phyloP scores from a whole-genome alignment of 2,113 vertebrate genomes.

The Eptatretus burgeri region DNA sequence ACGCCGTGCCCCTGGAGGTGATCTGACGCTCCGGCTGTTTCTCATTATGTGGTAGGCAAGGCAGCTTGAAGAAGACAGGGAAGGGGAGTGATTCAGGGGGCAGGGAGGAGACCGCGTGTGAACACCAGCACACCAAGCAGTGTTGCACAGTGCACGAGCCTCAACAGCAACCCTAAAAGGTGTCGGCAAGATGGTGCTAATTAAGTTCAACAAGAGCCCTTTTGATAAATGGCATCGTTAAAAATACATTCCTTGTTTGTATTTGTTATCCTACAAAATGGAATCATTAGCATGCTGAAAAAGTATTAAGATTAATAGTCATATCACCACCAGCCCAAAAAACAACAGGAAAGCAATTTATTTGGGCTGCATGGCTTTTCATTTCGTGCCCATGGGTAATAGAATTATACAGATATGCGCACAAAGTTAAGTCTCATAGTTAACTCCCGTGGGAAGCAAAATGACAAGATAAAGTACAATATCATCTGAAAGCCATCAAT shows the following conservation, averaged over 20 bases:
- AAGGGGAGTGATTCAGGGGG: too few species aligned
- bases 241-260: conserved; percentile 6
- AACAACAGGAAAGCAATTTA: conserved; percentile 6
- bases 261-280: conserved; percentile 5
- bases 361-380: not conserved
- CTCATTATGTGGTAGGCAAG: too few species aligned
- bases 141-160: too few species aligned
- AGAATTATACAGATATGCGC: conserved; percentile 4
- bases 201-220: conserved; percentile 2
- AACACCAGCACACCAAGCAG: too few species aligned
- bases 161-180: too few species aligned
- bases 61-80: too few species aligned
- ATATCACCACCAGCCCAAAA: conserved; percentile 2
- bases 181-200: conserved; percentile 1
- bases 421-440: conserved; percentile 2
- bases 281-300: conserved; percentile 5
- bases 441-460: not conserved
- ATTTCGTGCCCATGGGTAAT: conserved; percentile 5
- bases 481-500: too few species aligned
- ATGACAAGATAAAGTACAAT: too few species aligned
- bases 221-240: conserved; percentile 6
- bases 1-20: too few species aligned
- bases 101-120: too few species aligned
- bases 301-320: conserved; percentile 1
- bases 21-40: too few species aligned